Evolutionary conservation across 2,888 invertebrate genomes (phyloP).

Genomic region (Phortica okadai): DNA sequence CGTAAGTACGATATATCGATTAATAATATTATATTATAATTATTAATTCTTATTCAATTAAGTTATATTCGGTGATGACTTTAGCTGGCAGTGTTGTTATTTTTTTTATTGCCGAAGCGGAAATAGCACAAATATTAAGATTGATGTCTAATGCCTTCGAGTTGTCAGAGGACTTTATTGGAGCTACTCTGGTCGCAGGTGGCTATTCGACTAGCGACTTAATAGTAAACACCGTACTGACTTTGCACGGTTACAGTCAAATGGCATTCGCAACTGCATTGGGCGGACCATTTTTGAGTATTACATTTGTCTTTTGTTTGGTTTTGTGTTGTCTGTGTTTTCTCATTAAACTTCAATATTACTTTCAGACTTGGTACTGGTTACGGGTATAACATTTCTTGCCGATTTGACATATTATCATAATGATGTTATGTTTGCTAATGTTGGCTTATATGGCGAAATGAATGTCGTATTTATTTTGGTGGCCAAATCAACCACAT

Average conservation of each 20-base stretch:
- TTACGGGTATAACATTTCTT: neutral
- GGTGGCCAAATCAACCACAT: neutral
- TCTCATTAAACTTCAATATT: no score
- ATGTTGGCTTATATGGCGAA: neutral
- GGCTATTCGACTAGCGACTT: neutral
- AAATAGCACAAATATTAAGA: neutral
- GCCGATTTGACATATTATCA: neutral
- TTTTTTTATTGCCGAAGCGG: neutral
- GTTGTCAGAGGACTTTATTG: neutral
- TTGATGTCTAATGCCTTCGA: neutral
- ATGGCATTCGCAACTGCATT: slow-evolving; percentile 14
- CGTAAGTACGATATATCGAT: no score
- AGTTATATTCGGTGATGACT: no score
- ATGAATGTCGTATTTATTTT: neutral
- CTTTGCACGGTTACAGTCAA: slow-evolving; percentile 6
- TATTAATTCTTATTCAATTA: no score
- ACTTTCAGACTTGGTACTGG: neutral
- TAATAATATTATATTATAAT: no score
- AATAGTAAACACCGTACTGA: neutral
- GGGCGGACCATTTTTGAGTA: slow-evolving; percentile 13
- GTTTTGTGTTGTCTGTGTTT: no score
- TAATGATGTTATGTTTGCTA: neutral
- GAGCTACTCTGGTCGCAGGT: neutral
- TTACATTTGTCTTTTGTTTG: neutral
- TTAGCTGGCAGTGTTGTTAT: neutral